phyloP scores from a whole-genome alignment of 2,888 invertebrate species.

The Scaptomyza flava region DNA sequence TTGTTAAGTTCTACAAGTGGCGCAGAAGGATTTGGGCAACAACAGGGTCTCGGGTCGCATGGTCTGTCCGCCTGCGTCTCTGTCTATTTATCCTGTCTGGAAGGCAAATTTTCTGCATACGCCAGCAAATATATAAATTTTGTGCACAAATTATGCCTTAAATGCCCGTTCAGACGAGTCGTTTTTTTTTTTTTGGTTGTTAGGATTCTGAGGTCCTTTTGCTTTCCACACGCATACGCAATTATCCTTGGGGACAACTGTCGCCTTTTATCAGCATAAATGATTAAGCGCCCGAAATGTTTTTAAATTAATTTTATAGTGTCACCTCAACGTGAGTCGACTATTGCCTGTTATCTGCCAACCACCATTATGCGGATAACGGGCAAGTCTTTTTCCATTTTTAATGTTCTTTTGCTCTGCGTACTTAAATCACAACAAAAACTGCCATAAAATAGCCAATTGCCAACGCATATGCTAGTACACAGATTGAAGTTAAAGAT shows the following conservation, averaged over 20 bases:
- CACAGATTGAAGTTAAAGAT: conserved; percentile 24
- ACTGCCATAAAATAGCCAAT: conserved; percentile 44
- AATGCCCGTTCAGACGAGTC: conserved; percentile 47
- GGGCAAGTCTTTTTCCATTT: conserved; percentile 13
- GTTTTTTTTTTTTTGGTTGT: neutral
- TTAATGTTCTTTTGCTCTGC: conserved; percentile 19
- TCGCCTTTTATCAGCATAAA: conserved; percentile 72
- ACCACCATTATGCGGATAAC: conserved; percentile 28
- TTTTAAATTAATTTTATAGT: conserved; percentile 76
- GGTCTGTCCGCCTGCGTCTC: conserved; percentile 7
- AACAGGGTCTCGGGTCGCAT: conserved; percentile 7
- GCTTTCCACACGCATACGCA: conserved; percentile 61
- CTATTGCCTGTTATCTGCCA: conserved; percentile 47
- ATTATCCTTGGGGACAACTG: conserved; percentile 75
- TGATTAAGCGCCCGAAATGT: conserved; percentile 69
- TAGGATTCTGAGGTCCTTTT: conserved; percentile 3
- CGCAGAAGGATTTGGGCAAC: conserved; percentile 41
- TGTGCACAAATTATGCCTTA: conserved; percentile 73
- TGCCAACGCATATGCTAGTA: conserved; percentile 42
- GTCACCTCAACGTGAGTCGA: conserved; percentile 40
- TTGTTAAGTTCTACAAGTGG: conserved; percentile 71
- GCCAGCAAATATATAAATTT: conserved; percentile 68
- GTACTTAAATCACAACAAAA: conserved; percentile 37
- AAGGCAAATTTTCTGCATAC: conserved; percentile 56
- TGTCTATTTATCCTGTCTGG: conserved; percentile 17